Percentiles rank a stretch among this genome's conserved stretches.
These are phyloP conservation scores for Actinostola sp. DNA, from an alignment of 92 coral and sea anemone species.

Conservation along the genomic window DNA sequence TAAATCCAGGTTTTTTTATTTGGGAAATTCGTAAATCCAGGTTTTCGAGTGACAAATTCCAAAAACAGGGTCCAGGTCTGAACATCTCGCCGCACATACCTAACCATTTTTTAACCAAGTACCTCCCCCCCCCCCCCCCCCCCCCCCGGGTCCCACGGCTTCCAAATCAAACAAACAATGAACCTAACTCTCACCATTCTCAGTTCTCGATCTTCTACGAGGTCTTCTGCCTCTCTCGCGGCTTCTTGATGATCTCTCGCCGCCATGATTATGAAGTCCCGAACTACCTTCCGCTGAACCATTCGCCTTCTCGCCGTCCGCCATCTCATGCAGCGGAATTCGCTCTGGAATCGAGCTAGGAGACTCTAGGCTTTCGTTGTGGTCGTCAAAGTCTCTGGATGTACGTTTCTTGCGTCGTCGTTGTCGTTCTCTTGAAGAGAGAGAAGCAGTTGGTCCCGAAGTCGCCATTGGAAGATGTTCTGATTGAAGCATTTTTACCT, in stretches of 20 bases:
- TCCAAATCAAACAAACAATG: neutral
- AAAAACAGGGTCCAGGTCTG: no score
- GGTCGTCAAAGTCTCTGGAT: conserved; percentile 90
- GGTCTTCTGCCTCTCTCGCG: conserved; percentile 71
- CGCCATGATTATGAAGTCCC: conserved; percentile 61
- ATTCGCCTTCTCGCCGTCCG: conserved; percentile 74
- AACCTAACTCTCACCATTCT: conserved; percentile 62
- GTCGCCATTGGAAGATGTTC: conserved; percentile 30
- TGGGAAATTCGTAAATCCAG: no score
- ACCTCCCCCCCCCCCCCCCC: no score
- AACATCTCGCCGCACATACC: no score
- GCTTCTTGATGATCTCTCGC: conserved; percentile 55
- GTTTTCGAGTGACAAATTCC: no score
- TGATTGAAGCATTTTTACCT: conserved; percentile 18
- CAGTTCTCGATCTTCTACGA: conserved; percentile 75
- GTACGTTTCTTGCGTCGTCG: conserved; percentile 83
- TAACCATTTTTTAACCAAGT: no score
- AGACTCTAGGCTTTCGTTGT: conserved; percentile 71
- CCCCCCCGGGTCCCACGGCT: no score
- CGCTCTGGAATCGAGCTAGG: conserved; percentile 74
- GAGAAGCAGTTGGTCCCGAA: conserved; percentile 21
- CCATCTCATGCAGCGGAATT: conserved; percentile 81
- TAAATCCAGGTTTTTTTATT: no score
- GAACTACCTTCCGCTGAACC: conserved; percentile 85
- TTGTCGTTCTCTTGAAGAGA: conserved; percentile 39